These are phyloP conservation scores for Pipistrellus pygmaeus DNA, from an alignment of 2,797 vertebrate species.

Conservation along the genomic window DNA sequence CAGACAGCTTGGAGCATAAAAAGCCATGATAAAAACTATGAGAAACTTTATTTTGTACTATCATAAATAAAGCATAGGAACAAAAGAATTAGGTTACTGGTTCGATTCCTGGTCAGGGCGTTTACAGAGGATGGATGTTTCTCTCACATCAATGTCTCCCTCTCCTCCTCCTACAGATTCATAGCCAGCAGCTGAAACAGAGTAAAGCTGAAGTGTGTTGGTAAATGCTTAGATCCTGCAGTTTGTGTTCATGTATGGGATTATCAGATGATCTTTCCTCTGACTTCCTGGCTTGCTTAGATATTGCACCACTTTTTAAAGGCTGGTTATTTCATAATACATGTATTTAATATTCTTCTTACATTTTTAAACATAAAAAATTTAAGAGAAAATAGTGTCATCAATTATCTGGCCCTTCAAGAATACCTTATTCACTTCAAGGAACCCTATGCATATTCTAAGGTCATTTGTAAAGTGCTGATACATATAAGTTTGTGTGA, in stretches of 20 bases:
- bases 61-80: not conserved
- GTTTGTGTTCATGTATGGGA: not conserved
- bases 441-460: not conserved
- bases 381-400: not conserved
- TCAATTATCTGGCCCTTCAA: not conserved
- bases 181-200: not conserved
- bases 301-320: not conserved
- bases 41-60: conserved; percentile 10
- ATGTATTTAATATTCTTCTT: not conserved
- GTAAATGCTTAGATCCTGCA: not conserved
- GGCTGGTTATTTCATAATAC: not conserved
- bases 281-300: not conserved
- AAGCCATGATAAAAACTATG: not conserved
- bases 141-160: too few species aligned
- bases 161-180: not conserved
- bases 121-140: too few species aligned
- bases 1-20: conserved; percentile 15
- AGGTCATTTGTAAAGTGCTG: conserved; percentile 20
- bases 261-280: not conserved
- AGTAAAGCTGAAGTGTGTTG: not conserved
- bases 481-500: not conserved
- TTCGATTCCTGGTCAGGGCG: too few species aligned
- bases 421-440: not conserved
- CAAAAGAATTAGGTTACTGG: not conserved
- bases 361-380: conserved; percentile 12